phyloP scores from a whole-genome alignment of 1,140 invertebrate genomes.

The Coboldia fuscipes region DNA sequence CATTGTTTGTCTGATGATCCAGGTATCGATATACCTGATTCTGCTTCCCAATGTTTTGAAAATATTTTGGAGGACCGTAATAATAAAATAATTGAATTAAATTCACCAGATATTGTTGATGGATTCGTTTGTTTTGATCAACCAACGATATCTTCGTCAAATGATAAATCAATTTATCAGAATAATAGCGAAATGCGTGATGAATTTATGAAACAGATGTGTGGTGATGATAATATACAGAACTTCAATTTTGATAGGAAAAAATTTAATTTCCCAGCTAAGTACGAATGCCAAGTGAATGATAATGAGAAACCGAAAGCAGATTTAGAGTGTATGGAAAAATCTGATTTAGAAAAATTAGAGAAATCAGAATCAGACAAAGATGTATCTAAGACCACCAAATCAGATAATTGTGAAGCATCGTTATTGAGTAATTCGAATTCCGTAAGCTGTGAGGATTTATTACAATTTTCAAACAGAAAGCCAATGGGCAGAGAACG shows the following conservation, averaged over 20 bases:
- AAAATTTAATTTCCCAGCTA: slow-evolving; percentile 5
- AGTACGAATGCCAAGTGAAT: slow-evolving; percentile 10
- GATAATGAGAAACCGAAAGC: not conserved
- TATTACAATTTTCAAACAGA: slow-evolving; percentile 73
- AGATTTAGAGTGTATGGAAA: not conserved
- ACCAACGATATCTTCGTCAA: too few relatives aligned
- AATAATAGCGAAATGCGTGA: too few relatives aligned
- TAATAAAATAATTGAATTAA: slow-evolving; percentile 11
- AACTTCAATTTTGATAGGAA: slow-evolving; percentile 13
- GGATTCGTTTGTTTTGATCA: slow-evolving; percentile 19
- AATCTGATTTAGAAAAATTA: not conserved
- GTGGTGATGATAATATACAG: slow-evolving; percentile 15
- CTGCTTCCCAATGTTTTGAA: slow-evolving; percentile 18
- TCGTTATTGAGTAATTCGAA: slow-evolving; percentile 28
- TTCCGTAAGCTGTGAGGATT: slow-evolving; percentile 80
- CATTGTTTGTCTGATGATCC: too few relatives aligned
- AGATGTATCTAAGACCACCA: too few relatives aligned
- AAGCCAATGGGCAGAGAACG: slow-evolving; percentile 62
- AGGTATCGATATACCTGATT: slow-evolving; percentile 9
- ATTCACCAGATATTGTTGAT: slow-evolving; percentile 18
- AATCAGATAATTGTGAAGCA: not conserved
- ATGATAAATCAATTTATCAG: too few relatives aligned
- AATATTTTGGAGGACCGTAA: slow-evolving; percentile 15
- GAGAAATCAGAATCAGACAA: not conserved
- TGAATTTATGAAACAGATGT: too few relatives aligned